These are phyloP conservation scores for Sebastes flavidus DNA, from an alignment of 2,797 vertebrate genomes.

Conservation along the genomic window DNA sequence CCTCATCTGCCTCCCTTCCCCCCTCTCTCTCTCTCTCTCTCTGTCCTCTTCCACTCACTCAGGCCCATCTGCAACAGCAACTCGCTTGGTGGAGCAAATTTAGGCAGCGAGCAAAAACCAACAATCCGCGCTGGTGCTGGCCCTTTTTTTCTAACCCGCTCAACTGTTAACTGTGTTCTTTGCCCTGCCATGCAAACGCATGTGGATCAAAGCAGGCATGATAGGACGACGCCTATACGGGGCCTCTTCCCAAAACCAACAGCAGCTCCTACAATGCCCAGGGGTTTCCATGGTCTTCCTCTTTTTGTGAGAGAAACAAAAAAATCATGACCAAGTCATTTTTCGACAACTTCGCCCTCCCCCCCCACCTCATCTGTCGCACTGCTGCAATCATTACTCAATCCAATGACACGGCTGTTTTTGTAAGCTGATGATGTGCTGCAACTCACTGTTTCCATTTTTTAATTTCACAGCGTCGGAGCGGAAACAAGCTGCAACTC, in stretches of 20 bases:
- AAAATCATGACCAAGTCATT: slow-evolving; percentile 69
- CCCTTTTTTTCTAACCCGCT: slow-evolving; percentile 85
- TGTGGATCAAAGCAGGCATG: slow-evolving; percentile 78
- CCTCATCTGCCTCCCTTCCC: slow-evolving; percentile 26
- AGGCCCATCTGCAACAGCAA: slow-evolving; percentile 73
- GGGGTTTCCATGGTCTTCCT: slow-evolving; percentile 73
- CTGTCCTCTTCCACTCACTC: slow-evolving; percentile 41
- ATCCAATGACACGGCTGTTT: slow-evolving; percentile 48
- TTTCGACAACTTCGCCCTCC: slow-evolving; percentile 32
- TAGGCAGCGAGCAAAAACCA: slow-evolving; percentile 83
- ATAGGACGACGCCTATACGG: slow-evolving; percentile 75
- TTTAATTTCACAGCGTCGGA: slow-evolving; percentile 1
- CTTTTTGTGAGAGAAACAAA: slow-evolving; percentile 69
- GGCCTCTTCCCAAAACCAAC: slow-evolving; percentile 81
- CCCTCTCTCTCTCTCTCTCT: not conserved
- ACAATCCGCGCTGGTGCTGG: slow-evolving; percentile 80
- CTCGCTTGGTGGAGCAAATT: slow-evolving; percentile 80
- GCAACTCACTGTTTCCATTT: slow-evolving; percentile 18
- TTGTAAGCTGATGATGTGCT: slow-evolving; percentile 2
- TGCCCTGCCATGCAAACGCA: slow-evolving; percentile 84
- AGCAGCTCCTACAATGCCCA: slow-evolving; percentile 72
- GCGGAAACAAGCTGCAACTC: not conserved
- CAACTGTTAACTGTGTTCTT: slow-evolving; percentile 87
- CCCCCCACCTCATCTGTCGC: slow-evolving; percentile 16
- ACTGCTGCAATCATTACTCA: slow-evolving; percentile 40